Percentiles rank a stretch among this genome's conserved stretches.
Evolutionary conservation across 64 coral and sea anemone genomes (phyloP).

Genomic region (Dendronephthya gigantea): DNA sequence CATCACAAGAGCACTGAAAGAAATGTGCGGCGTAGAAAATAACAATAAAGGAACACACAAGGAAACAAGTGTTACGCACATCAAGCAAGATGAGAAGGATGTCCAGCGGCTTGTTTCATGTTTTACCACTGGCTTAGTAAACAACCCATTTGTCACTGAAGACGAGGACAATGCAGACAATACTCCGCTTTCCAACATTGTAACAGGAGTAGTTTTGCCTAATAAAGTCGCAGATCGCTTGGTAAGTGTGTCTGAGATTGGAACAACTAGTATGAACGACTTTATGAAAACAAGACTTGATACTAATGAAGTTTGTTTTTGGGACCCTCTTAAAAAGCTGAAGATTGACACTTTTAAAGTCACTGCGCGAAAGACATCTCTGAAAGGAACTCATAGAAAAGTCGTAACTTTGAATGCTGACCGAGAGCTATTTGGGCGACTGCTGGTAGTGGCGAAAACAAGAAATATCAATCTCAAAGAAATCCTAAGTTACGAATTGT

Average conservation of each 20-base stretch:
- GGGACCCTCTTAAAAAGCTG: conserved; percentile 42
- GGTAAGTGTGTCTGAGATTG: conserved; percentile 20
- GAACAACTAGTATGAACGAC: conserved; percentile 13
- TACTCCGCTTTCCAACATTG: conserved; percentile 23
- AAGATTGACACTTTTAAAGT: conserved; percentile 26
- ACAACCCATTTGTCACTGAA: conserved; percentile 44
- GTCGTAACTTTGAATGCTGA: too few species aligned
- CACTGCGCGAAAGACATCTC: conserved; percentile 10
- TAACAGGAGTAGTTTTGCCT: conserved; percentile 52
- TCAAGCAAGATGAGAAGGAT: conserved; percentile 44
- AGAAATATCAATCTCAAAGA: conserved; percentile 2
- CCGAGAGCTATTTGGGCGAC: conserved; percentile 29
- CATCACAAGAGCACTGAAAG: not conserved
- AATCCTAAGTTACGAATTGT: conserved; percentile 19
- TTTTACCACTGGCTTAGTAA: conserved; percentile 44
- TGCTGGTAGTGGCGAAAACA: conserved; percentile 1
- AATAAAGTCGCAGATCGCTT: conserved; percentile 19
- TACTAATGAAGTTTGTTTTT: too few species aligned
- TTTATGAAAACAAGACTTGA: conserved; percentile 17
- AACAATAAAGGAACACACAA: not conserved
- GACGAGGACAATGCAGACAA: not conserved
- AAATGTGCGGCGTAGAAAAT: conserved; percentile 13
- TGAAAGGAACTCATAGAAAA: too few species aligned
- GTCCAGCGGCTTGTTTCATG: conserved; percentile 40
- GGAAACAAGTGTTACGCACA: conserved; percentile 25